Conservation (phyloP, 2,113 vertebrate genomes). For the Dicaeum eximium region DNA sequence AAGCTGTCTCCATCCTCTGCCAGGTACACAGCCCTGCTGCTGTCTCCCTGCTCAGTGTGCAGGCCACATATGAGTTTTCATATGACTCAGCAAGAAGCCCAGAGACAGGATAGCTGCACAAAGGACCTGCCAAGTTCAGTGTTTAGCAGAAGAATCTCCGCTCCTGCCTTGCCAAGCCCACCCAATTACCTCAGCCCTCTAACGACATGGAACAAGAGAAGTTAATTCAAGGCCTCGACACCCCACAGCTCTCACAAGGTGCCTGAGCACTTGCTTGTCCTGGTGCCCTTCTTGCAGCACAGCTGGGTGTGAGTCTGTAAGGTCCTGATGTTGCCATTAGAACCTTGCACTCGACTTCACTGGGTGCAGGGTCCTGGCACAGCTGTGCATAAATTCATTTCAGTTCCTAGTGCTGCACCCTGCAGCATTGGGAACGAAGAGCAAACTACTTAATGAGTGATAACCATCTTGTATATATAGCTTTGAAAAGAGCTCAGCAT, state of each 20-base stretch:
- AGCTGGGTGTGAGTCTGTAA: not conserved
- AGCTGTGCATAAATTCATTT: not conserved
- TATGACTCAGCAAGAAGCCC: not conserved
- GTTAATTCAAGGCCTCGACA: accelerated
- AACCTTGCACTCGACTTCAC: not conserved
- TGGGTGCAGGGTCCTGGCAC: not conserved
- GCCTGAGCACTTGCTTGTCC: not conserved
- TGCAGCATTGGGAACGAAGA: not conserved
- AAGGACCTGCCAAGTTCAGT: not conserved
- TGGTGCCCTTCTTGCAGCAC: not conserved
- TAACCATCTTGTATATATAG: not conserved
- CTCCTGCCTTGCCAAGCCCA: not conserved
- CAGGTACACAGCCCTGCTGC: not conserved
- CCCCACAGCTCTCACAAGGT: not conserved
- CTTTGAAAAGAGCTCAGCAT: not conserved
- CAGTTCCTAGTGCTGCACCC: not conserved
- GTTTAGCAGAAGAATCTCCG: not conserved
- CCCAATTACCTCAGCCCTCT: accelerated
- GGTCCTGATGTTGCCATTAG: not conserved
- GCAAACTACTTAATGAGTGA: not conserved
- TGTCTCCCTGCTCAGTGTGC: too few relatives aligned
- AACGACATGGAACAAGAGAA: not conserved
- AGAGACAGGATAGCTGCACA: not conserved
- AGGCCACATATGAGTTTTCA: accelerated
- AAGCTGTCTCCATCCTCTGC: not conserved